Evolutionary conservation across 2,113 vertebrate genomes (phyloP).

Genomic region (Argyrosomus japonicus): DNA sequence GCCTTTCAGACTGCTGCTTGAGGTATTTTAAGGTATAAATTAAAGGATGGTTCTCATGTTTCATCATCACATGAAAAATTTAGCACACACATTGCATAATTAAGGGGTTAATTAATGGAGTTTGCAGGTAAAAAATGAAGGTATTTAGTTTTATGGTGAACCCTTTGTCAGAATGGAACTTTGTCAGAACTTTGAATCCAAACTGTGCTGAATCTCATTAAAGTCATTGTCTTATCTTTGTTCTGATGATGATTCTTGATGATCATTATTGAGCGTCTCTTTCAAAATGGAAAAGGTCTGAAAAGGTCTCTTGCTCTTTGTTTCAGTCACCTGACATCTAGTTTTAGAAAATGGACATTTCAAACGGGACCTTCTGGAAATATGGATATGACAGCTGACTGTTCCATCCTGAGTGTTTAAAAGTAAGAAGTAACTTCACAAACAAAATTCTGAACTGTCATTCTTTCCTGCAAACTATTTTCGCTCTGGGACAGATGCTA

Average conservation of each 20-base stretch:
- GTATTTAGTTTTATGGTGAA: background rate
- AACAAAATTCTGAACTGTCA: constrained; percentile 17
- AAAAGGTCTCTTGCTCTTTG: background rate
- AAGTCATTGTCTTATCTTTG: too few relatives aligned
- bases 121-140: background rate
- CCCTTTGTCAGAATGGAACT: background rate
- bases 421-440: constrained; percentile 13
- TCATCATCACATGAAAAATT: too few relatives aligned
- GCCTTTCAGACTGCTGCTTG: too few relatives aligned
- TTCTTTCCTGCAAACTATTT: background rate
- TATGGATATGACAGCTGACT: background rate
- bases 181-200: background rate
- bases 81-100: too few relatives aligned
- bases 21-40: too few relatives aligned
- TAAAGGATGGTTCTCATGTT: too few relatives aligned
- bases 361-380: background rate
- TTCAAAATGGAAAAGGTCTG: background rate
- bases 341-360: background rate
- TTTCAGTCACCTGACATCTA: background rate
- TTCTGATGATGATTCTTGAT: background rate
- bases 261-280: background rate
- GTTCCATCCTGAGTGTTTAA: background rate
- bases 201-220: background rate
- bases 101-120: too few relatives aligned
- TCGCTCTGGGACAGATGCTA: constrained; percentile 9